phyloP scores from a whole-genome alignment of 2,888 invertebrate species.

The Temnothorax unifasciatus region DNA sequence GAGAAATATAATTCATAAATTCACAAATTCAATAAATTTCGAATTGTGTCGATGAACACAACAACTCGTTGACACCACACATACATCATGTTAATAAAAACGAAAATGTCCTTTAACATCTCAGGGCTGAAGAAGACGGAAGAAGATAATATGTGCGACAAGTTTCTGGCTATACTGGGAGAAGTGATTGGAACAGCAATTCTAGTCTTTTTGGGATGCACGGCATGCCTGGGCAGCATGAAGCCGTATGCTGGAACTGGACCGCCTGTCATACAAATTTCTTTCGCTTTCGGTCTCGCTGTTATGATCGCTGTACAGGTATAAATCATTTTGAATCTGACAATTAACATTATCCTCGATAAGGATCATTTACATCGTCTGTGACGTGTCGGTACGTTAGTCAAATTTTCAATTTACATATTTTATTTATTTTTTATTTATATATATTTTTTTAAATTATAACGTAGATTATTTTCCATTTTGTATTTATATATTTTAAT shows the following conservation, averaged over 20 bases:
- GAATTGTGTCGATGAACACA: neutral
- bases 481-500: slow-evolving; percentile 8
- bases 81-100: slow-evolving; percentile 10
- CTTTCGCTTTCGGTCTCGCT: slow-evolving; percentile 90
- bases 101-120: slow-evolving; percentile 25
- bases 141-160: slow-evolving; percentile 75
- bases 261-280: slow-evolving; percentile 86
- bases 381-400: neutral
- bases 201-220: slow-evolving; percentile 91
- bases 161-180: slow-evolving; percentile 86
- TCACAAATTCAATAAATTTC: neutral
- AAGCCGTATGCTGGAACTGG: slow-evolving; percentile 70
- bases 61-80: neutral
- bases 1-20: neutral
- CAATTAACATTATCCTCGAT: neutral
- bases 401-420: neutral
- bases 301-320: slow-evolving; percentile 91
- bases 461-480: neutral
- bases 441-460: neutral
- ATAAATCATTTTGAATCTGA: slow-evolving; percentile 49
- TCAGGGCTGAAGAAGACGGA: slow-evolving; percentile 78
- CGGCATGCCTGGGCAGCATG: slow-evolving; percentile 88
- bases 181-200: slow-evolving; percentile 91
- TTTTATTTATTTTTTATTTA: neutral
- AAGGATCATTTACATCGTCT: neutral